Evolutionary conservation across 2,797 vertebrate species (phyloP).

Genomic region (Micropoecilia bifurca): DNA sequence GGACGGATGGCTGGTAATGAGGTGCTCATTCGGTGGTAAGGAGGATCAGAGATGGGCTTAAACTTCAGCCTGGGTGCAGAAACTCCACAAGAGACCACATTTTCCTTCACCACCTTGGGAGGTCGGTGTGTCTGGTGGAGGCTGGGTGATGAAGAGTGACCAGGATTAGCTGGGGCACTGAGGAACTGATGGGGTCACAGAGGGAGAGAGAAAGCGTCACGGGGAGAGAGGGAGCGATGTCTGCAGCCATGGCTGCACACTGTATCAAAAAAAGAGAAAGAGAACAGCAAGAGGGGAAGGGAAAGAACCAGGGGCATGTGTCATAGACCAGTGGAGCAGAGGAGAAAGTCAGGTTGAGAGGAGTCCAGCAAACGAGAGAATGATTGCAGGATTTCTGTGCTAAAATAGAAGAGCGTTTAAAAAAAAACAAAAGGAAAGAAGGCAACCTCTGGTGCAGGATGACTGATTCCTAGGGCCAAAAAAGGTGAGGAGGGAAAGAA

Average conservation of each 20-base stretch:
- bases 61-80: conserved; percentile 45
- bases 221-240: conserved; percentile 40
- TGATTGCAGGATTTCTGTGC: conserved; percentile 73
- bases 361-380: conserved; percentile 75
- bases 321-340: conserved; percentile 74
- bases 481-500: conserved; percentile 32
- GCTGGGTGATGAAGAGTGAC: conserved; percentile 74
- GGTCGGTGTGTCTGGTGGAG: conserved; percentile 57
- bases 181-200: conserved; percentile 71
- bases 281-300: conserved; percentile 25
- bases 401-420: conserved; percentile 57
- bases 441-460: conserved; percentile 35
- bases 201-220: conserved; percentile 41
- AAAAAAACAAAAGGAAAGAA: conserved; percentile 25
- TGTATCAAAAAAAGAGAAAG: conserved; percentile 60
- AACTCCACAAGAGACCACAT: conserved; percentile 53
- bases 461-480: conserved; percentile 47
- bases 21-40: conserved; percentile 47
- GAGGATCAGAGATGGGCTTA: conserved; percentile 55
- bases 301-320: conserved; percentile 56
- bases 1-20: conserved; percentile 59
- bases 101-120: conserved; percentile 58
- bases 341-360: conserved; percentile 64
- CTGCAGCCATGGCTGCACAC: conserved; percentile 55
- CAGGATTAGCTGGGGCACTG: conserved; percentile 59